Conservation (phyloP, 92 coral and sea anemone species). For the Hydrozoanthus gracilis region DNA sequence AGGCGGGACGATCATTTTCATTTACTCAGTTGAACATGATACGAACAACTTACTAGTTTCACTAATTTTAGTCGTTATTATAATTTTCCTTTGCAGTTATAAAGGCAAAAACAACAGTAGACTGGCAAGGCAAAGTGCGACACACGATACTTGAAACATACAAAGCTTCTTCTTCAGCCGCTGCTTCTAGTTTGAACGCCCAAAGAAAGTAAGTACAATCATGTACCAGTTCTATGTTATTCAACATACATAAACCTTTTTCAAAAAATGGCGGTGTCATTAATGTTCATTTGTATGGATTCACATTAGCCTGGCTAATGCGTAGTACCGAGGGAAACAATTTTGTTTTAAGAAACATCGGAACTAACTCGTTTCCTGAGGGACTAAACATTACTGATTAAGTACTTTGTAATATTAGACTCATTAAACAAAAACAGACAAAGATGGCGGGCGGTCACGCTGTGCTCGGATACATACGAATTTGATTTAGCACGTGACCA, state of each 20-base stretch:
- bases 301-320: no score
- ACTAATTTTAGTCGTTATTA: neutral
- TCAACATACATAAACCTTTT: neutral
- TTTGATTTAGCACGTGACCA: no score
- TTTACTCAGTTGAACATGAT: neutral
- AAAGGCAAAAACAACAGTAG: conserved; percentile 24
- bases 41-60: neutral
- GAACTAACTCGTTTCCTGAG: no score
- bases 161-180: conserved; percentile 12
- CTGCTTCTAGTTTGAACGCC: conserved; percentile 9
- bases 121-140: conserved; percentile 28
- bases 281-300: no score
- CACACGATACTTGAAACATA: conserved; percentile 36
- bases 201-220: conserved; percentile 4
- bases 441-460: no score
- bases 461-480: no score
- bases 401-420: no score
- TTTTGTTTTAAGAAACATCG: no score
- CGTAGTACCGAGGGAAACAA: no score
- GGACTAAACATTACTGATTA: no score
- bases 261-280: neutral
- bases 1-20: neutral
- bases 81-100: neutral
- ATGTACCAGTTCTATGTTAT: neutral
- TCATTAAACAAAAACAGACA: no score